Percentiles rank a stretch among this genome's conserved stretches.
Evolutionary conservation across 2,797 vertebrate species (phyloP).

Genomic region (Spondyliosoma cantharus): DNA sequence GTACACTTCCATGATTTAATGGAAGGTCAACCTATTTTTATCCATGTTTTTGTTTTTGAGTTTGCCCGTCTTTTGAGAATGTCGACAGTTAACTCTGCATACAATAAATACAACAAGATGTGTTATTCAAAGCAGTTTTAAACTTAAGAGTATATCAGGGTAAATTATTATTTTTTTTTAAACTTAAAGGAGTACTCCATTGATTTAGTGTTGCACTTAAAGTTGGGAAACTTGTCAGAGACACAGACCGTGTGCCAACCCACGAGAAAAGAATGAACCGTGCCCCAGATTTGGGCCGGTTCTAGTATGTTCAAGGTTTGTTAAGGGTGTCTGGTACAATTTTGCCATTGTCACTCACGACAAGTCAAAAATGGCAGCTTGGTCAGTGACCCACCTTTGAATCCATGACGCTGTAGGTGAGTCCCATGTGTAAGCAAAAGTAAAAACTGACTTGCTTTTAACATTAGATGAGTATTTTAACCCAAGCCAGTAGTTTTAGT

Average conservation of each 20-base stretch:
- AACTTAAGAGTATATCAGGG: neutral
- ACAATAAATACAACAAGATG: neutral
- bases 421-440: too few relatives aligned
- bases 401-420: too few relatives aligned
- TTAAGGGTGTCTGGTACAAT: too few relatives aligned
- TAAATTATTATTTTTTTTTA: neutral
- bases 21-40: constrained; percentile 40
- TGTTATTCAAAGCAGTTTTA: neutral
- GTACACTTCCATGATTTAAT: constrained; percentile 48
- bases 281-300: too few relatives aligned
- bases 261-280: too few relatives aligned
- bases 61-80: constrained; percentile 3
- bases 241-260: neutral
- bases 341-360: too few relatives aligned
- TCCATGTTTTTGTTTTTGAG: constrained; percentile 21
- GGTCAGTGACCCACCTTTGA: too few relatives aligned
- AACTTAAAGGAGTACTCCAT: constrained; percentile 7
- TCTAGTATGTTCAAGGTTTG: too few relatives aligned
- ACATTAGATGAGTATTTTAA: too few relatives aligned
- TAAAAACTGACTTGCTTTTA: too few relatives aligned
- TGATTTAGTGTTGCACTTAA: constrained; percentile 24
- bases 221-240: constrained; percentile 1
- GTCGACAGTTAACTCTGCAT: neutral
- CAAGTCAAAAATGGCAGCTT: too few relatives aligned
- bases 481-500: too few relatives aligned